phyloP scores from a whole-genome alignment of 1,140 invertebrate genomes.

The Reticulitermes speratus region DNA sequence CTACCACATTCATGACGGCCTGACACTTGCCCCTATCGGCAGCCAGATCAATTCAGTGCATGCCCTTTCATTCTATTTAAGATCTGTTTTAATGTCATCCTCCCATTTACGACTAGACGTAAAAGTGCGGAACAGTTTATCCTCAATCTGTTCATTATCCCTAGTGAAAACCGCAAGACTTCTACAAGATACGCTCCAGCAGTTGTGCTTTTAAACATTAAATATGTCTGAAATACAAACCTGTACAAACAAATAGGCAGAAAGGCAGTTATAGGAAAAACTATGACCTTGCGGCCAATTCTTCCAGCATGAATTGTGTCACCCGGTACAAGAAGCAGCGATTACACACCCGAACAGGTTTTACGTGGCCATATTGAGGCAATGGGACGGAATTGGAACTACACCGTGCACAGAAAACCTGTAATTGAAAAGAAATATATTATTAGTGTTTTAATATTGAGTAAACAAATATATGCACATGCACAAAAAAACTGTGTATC shows the following conservation, averaged over 20 bases:
- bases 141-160: background rate
- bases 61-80: no score
- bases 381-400: constrained; percentile 90
- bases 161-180: background rate
- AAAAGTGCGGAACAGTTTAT: background rate
- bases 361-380: constrained; percentile 86
- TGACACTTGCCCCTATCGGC: no score
- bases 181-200: background rate
- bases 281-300: constrained; percentile 35
- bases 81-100: no score
- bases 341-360: constrained; percentile 93
- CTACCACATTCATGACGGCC: no score
- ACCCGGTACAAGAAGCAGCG: constrained; percentile 79
- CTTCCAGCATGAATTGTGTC: constrained; percentile 61
- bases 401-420: constrained; percentile 93
- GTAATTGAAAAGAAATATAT: constrained; percentile 38
- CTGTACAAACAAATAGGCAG: background rate
- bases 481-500: no score
- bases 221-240: background rate
- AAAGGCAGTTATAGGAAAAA: background rate
- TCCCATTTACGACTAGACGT: no score
- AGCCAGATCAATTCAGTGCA: no score
- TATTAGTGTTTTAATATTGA: background rate
- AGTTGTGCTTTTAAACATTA: background rate
- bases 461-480: background rate